Conservation (phyloP, 1,140 invertebrate species). For the Drosophila bifasciata region DNA sequence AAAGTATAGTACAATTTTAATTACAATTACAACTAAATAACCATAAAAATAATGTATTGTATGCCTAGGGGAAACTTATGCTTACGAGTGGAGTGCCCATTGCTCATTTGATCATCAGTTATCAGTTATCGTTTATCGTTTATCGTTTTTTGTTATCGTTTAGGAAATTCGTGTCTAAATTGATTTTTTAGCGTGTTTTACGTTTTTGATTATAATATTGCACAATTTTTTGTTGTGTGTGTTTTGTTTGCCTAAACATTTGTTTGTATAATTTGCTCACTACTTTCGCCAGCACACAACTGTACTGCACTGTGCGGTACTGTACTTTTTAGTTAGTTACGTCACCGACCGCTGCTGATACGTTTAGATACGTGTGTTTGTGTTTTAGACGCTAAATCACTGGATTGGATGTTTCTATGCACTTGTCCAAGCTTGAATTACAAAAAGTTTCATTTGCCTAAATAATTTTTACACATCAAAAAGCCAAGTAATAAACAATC, state of each 20-base stretch:
- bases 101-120: conserved; percentile 49
- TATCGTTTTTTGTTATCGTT: conserved; percentile 23
- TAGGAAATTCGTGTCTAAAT: conserved; percentile 58
- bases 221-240: conserved; percentile 48
- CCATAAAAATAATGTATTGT: conserved; percentile 60
- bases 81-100: conserved; percentile 61
- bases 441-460: conserved; percentile 64
- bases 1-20: conserved; percentile 67
- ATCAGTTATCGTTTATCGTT: conserved; percentile 22
- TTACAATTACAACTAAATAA: conserved; percentile 80
- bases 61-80: conserved; percentile 62
- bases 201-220: conserved; percentile 54
- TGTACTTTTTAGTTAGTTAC: conserved; percentile 31
- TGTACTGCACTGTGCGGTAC: background rate
- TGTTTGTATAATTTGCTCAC: conserved; percentile 43
- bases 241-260: conserved; percentile 47
- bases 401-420: conserved; percentile 63
- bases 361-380: conserved; percentile 52
- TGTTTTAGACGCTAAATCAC: conserved; percentile 70
- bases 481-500: conserved; percentile 67
- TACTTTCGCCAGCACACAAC: conserved; percentile 9
- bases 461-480: conserved; percentile 67
- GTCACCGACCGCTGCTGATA: conserved; percentile 43
- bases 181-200: conserved; percentile 43
- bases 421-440: conserved; percentile 51